Evolutionary conservation across 2,113 vertebrate species (phyloP).

Genomic region (Miniopterus natalensis): DNA sequence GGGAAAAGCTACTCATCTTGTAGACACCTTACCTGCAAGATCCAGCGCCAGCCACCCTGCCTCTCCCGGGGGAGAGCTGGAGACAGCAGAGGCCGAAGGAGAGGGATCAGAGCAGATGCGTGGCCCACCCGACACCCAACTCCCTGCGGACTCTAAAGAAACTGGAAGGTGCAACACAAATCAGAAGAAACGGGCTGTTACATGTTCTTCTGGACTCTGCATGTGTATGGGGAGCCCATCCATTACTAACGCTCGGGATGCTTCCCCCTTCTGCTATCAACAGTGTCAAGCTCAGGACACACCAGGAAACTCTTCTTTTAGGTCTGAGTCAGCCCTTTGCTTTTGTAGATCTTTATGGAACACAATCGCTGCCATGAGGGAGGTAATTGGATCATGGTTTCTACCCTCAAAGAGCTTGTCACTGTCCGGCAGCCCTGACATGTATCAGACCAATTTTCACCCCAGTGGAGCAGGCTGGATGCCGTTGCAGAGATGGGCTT

Average conservation of each 20-base stretch:
- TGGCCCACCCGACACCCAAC: no score
- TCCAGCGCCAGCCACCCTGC: fast-evolving
- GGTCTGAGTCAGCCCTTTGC: background rate
- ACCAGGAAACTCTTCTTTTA: background rate
- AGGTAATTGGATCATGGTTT: background rate
- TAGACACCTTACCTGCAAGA: background rate
- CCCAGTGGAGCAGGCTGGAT: background rate
- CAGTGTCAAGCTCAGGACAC: background rate
- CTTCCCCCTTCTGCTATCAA: no score
- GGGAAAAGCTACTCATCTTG: background rate
- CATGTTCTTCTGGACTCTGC: background rate
- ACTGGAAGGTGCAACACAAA: background rate
- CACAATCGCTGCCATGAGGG: background rate
- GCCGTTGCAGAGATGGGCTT: fast-evolving
- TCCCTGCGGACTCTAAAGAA: background rate
- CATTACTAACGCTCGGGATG: fast-evolving
- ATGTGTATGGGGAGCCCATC: fast-evolving
- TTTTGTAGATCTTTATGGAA: background rate
- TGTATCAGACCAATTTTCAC: background rate
- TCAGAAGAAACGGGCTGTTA: background rate
- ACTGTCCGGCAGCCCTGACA: background rate
- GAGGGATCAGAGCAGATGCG: no score
- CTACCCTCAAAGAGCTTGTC: background rate
- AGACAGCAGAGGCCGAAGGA: no score
- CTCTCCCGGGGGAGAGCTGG: background rate